Evolutionary conservation across 2,113 vertebrate genomes (phyloP), one percentile per base, ranked within the genome.

Genomic region (Hystrix brachyura): DNA sequence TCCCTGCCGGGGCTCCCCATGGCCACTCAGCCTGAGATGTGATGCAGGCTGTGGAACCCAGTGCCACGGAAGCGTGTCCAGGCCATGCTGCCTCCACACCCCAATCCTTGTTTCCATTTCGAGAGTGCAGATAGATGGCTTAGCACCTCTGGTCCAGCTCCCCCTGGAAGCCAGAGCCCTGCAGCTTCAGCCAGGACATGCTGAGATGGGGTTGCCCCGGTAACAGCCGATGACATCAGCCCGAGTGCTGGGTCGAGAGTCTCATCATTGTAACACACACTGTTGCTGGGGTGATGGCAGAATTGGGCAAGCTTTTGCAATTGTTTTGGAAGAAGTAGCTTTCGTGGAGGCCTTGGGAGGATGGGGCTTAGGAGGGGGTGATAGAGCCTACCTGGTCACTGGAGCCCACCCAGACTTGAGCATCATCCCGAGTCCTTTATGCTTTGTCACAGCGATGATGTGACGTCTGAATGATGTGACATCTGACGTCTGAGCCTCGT

Each of bases 211-310:
- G 97, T 98, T 96, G 97, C 94, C 97, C 96, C 0, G 86, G 96
- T 94, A 96, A 98, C 96, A 62, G 94, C 90, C 95, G 88, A 89
- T 97, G 96, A 96, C 90, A 82, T 95, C 97, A 96, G 95, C 80
- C 65, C 83, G 14, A 65, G 81, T 11, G 64, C 92, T 95, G 92
- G 97, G 97, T 97, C 97, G 97, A 91, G 94, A 34, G 15, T 90
- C 92, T 96, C 81, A 32, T 57, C 21, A 1, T 72, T 32, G 71
- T 43, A 91, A 80, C 79, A 69, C 13, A 7, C 0, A 2, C 85
- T 92, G 94, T 97, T 96, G 93, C 97, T 72, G 74, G 93, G 90
- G 94, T 95, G 94, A 96, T 0, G 38, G 89, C 13, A 29, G 90
- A 34, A 82, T 80, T 79, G 1, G 0, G 96, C 86, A 9, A 38